Base-by-base conservation (phyloP, 2,113 vertebrate genomes). In the Recurvirostra avosetta region DNA sequence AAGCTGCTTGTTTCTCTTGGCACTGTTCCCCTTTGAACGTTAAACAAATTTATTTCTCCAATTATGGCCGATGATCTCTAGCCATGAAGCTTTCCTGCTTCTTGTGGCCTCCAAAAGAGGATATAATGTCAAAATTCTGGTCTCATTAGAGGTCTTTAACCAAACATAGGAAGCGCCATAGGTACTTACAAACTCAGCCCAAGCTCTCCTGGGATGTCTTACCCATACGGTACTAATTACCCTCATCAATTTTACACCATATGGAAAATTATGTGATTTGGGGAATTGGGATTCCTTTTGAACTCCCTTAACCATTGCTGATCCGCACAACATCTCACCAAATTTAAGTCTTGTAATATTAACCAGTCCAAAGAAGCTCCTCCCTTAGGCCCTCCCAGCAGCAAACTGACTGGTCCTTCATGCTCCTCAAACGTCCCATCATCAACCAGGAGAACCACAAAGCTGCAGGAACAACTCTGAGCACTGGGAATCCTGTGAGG, bases 1-100 rank as follows among this genome's bases (percentile, higher is more conserved):
- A 58, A 94, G 77, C 38, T 52, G 71, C 30, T 91, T 92, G n/a
- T 88, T 95, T 92, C 77, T 84, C 38, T 91, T 92, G 86, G 84
- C 84, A 79, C 23, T 15, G 22, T 27, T 95, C n/a, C 55, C 19
- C 38, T 96, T 29, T 55, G 67, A 82, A 92, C 12, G 74, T 36
- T 76, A 85, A 85, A 92, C 59, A 0, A 88, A 92, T 95, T 92
- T 94, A 88, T 92, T 91, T 79, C 71, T 73, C 82, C 77, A 50
- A 52, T 76, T 91, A 94, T 30, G 26, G 49, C 20, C 5, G 3
- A 27, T 12, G 13, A 70, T 49, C 50, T 94, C 50, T 58, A 92
- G 62, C n/a, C 58, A 68, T 75, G 58, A 77, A 75, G 34, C 32
- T 88, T 86, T 91, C 53, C 71, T 70, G 43, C 59, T 90, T 82